Evolutionary conservation across 2,797 vertebrate species (phyloP).

Genomic region (Peromyscus nudipes): DNA sequence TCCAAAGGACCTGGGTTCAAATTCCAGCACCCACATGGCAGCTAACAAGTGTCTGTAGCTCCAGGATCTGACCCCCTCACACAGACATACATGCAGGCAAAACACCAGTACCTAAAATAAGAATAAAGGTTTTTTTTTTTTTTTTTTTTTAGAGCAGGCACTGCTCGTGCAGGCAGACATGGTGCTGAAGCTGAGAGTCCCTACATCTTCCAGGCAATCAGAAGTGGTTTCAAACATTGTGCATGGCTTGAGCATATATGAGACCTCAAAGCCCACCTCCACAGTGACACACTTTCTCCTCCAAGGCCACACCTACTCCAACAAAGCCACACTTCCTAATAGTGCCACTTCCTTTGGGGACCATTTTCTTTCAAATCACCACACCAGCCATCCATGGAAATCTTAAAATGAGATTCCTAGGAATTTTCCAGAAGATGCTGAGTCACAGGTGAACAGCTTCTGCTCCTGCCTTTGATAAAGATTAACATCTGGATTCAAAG

Average conservation of each 20-base stretch:
- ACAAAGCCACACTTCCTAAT: neutral
- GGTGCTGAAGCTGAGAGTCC: neutral
- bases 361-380: neutral
- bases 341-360: neutral
- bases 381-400: neutral
- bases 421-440: constrained; percentile 5
- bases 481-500: neutral
- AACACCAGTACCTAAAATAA: too few relatives aligned
- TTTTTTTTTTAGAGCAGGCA: neutral
- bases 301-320: neutral
- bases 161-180: neutral
- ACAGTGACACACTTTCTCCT: neutral
- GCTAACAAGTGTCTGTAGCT: too few relatives aligned
- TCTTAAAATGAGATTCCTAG: constrained; percentile 8
- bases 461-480: neutral
- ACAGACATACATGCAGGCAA: too few relatives aligned
- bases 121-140: too few relatives aligned
- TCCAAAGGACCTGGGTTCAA: too few relatives aligned
- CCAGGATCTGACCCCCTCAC: too few relatives aligned
- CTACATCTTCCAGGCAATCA: neutral
- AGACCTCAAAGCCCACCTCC: neutral
- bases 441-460: neutral
- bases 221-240: neutral
- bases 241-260: neutral
- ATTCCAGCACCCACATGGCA: too few relatives aligned